phyloP scores from a whole-genome alignment of 1,140 invertebrate genomes.

The Drosophila neocordata region DNA sequence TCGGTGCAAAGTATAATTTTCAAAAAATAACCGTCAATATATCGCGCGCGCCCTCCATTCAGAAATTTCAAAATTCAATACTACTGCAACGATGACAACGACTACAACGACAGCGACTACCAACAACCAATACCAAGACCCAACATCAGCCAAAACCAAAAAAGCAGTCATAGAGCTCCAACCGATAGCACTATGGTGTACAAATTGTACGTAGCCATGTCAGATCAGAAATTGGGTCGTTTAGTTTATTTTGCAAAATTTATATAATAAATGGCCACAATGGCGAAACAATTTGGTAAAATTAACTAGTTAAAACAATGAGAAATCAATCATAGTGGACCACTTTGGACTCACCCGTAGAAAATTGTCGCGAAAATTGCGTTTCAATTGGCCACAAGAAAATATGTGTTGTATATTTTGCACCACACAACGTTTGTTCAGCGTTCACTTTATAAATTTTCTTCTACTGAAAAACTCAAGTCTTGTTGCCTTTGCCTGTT shows the following conservation, averaged over 20 bases:
- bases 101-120: conserved; percentile 17
- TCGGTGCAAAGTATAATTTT: conserved; percentile 28
- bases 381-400: conserved; percentile 58
- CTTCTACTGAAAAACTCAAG: conserved; percentile 74
- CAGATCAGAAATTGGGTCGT: conserved; percentile 68
- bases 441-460: conserved; percentile 74
- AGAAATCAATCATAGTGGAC: conserved; percentile 73
- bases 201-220: conserved; percentile 26
- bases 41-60: conserved; percentile 94
- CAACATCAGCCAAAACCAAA: conserved; percentile 17
- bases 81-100: conserved; percentile 32
- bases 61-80: conserved; percentile 88
- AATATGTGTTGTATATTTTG: conserved; percentile 42
- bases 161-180: conserved; percentile 18
- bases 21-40: conserved; percentile 90
- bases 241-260: conserved; percentile 67
- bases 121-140: conserved; percentile 85
- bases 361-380: conserved; percentile 74
- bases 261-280: conserved; percentile 75
- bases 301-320: conserved; percentile 47
- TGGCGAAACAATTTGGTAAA: conserved; percentile 55
- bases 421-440: conserved; percentile 26
- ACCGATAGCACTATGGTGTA: not conserved
- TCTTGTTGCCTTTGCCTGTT: conserved; percentile 52
- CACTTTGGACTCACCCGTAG: conserved; percentile 79